A percentile compares a stretch with the other conserved stretches of the same genome.
phyloP scores from a whole-genome alignment of 2,888 invertebrate species.

The Macaria liturata region DNA sequence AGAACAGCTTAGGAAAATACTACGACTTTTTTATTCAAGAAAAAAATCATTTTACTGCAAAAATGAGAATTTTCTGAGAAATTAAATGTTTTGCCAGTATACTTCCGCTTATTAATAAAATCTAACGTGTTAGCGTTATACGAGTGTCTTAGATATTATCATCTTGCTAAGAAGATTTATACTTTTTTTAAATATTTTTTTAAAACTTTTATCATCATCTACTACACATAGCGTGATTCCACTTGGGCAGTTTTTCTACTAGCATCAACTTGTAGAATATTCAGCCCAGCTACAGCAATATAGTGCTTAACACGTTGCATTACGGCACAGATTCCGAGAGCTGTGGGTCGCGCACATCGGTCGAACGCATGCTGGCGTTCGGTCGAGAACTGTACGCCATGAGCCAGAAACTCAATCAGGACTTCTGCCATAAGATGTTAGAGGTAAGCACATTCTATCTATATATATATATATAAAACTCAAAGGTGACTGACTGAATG shows the following conservation, averaged over 20 bases:
- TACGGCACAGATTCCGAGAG: conserved; percentile 42
- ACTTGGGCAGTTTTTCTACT: neutral
- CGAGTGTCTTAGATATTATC: too few species aligned
- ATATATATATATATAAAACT: too few species aligned
- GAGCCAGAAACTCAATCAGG: conserved; percentile 91
- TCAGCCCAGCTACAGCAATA: neutral
- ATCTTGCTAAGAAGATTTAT: neutral
- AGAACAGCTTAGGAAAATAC: conserved; percentile 3
- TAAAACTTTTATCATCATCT: neutral
- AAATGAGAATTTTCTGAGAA: conserved; percentile 1
- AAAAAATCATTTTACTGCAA: neutral
- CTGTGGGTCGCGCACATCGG: conserved; percentile 90
- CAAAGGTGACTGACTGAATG: too few species aligned
- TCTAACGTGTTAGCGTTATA: too few species aligned
- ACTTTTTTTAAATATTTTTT: neutral
- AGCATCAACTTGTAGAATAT: neutral
- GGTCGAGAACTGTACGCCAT: conserved; percentile 96
- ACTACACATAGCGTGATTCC: neutral
- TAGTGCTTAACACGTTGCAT: neutral
- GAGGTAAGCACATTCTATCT: conserved; percentile 84
- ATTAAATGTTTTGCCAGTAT: too few species aligned
- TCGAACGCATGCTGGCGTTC: conserved; percentile 97
- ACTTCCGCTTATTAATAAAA: too few species aligned
- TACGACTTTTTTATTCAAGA: conserved; percentile 2
- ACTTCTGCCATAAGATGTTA: conserved; percentile 94